Base-by-base conservation (phyloP, 2,888 invertebrate species). In the Drosophila gaucha region DNA sequence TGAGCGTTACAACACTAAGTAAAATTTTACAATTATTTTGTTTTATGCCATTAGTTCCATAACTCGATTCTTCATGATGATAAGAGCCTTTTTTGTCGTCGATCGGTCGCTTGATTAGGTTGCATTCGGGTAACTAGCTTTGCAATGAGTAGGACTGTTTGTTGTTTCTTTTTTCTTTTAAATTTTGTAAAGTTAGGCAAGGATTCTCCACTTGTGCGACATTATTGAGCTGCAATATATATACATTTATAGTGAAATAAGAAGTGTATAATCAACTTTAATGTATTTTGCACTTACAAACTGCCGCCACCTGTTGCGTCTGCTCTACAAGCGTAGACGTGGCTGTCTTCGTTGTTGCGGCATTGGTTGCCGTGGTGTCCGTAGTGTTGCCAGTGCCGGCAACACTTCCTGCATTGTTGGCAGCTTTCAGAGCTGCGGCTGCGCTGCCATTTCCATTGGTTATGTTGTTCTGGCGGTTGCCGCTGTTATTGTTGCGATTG, bases 181-280 rank as follows among this genome's bases (percentile, higher is more conserved):
- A 52, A 16, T 44, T 52, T 57, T 77, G 67, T 84, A 75, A 69
- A 78, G 77, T 79, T 67, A 43, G 78, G 74, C 78, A 74, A 77
- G 67, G 79, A 51, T 57, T 64, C 16, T 74, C 73, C 78, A 78
- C 73, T 75, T 66, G 62, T 70, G 74, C 77, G 82, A 73, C 89
- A 90, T 90, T 91, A 90, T 91, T 91, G 89, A 78, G 91, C 91
- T 91, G 67, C 12, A 67, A 56, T 6, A 6, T 59, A 5, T 24
- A 9, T 24, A 26, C 26, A 26, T 26, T 1, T 5, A 2, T 10
- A 6, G 12, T 44, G 12, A 28, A 44, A 28, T 18, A 12, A 3
- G 3, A 22, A 14, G 5, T 20, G 9, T 3, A 0, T 3, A 28
- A 3, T 1, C 14, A 12, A 2, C 12, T 2, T 2, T 14, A 8